These are phyloP conservation scores for Electrona antarctica DNA, from an alignment of 2,113 vertebrate species.

Conservation along the genomic window DNA sequence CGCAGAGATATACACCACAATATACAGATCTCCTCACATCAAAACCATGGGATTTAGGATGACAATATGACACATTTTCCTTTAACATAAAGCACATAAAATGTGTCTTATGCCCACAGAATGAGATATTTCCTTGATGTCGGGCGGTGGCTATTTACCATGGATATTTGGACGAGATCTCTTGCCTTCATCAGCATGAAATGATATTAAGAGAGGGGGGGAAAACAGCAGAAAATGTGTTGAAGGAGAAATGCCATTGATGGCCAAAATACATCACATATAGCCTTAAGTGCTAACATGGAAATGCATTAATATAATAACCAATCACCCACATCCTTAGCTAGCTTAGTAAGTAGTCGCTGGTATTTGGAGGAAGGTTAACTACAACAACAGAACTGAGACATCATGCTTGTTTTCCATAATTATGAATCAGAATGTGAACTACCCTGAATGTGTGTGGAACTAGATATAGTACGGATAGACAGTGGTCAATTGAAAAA, in stretches of 20 bases:
- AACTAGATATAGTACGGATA: background rate
- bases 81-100: too few relatives aligned
- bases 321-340: slow-evolving; percentile 17
- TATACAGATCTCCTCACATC: too few relatives aligned
- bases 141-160: slow-evolving; percentile 78
- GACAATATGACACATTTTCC: too few relatives aligned
- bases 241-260: slow-evolving; percentile 57
- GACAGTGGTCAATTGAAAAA: too few relatives aligned
- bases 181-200: slow-evolving; percentile 80
- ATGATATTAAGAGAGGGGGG: slow-evolving; percentile 74
- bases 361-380: background rate
- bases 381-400: slow-evolving; percentile 22
- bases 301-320: slow-evolving; percentile 37
- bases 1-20: too few relatives aligned
- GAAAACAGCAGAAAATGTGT: slow-evolving; percentile 72
- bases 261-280: slow-evolving; percentile 50
- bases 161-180: slow-evolving; percentile 80
- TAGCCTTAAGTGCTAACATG: slow-evolving; percentile 39
- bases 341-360: slow-evolving; percentile 5
- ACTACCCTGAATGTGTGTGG: slow-evolving; percentile 32
- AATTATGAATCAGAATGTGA: slow-evolving; percentile 1
- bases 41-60: too few relatives aligned
- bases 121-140: slow-evolving; percentile 50
- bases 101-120: background rate
- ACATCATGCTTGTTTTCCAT: slow-evolving; percentile 31